A percentile compares a stretch with the other conserved stretches of the same genome.
These are phyloP conservation scores for Pseudococcus jackbeardsleyi DNA, from an alignment of 2,888 invertebrate genomes.

Conservation along the genomic window DNA sequence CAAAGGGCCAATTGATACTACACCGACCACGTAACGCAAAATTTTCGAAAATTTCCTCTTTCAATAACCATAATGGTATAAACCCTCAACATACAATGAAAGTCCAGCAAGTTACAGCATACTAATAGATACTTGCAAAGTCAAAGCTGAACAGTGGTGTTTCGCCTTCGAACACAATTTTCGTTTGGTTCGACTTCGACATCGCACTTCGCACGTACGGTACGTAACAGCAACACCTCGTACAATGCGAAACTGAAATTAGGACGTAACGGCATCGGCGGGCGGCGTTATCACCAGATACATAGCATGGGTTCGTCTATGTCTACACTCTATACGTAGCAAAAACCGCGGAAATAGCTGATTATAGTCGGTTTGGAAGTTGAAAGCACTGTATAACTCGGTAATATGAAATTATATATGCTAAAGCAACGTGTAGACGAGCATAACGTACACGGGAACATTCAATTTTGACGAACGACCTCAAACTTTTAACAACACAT, in stretches of 20 bases:
- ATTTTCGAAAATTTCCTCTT: no score
- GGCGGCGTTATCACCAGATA: slow-evolving; percentile 6
- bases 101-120: no score
- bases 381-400: slow-evolving; percentile 15
- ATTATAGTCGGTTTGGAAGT: slow-evolving; percentile 18
- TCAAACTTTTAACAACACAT: slow-evolving; percentile 39
- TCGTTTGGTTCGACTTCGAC: no score
- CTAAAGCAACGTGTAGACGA: neutral
- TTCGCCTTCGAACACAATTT: no score
- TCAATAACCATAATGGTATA: no score
- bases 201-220: no score
- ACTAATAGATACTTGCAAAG: no score
- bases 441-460: neutral
- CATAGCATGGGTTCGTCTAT: neutral
- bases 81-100: no score
- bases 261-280: neutral
- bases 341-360: slow-evolving; percentile 22
- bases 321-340: neutral
- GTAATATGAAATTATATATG: neutral
- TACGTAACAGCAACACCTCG: no score
- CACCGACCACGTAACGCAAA: no score
- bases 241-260: neutral
- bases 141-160: no score
- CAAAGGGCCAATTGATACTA: no score
- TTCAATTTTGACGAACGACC: slow-evolving; percentile 47